Conservation (phyloP, 2,113 vertebrate species). For the Xenopus laevis region DNA sequence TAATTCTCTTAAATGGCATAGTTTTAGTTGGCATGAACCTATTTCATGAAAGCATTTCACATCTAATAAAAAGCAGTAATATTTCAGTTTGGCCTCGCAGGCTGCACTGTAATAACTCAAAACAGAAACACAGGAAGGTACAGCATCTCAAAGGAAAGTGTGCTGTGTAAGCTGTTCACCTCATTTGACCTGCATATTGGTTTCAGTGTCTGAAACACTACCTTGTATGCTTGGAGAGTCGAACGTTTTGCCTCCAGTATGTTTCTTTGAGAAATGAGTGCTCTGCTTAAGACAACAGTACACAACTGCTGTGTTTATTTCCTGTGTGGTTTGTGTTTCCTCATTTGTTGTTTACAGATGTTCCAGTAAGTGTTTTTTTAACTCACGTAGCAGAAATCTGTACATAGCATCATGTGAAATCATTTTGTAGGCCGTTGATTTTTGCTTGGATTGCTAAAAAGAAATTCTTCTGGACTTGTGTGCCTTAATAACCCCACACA, state of each 20-base stretch:
- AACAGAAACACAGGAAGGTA: slow-evolving; percentile 32
- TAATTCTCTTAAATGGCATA: slow-evolving; percentile 14
- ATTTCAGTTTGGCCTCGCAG: slow-evolving; percentile 24
- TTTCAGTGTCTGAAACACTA: slow-evolving; percentile 31
- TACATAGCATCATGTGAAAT: background rate
- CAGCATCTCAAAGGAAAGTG: slow-evolving; percentile 21
- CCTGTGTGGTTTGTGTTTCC: slow-evolving; percentile 8
- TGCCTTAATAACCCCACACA: too few relatives aligned
- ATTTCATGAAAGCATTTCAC: slow-evolving; percentile 35
- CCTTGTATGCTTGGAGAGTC: slow-evolving; percentile 4
- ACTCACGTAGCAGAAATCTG: background rate
- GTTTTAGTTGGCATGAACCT: slow-evolving; percentile 29
- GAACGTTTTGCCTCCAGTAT: background rate
- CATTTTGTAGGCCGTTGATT: background rate
- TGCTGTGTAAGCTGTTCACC: slow-evolving; percentile 28
- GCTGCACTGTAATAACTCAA: slow-evolving; percentile 35
- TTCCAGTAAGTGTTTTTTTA: background rate
- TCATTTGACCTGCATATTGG: slow-evolving; percentile 26
- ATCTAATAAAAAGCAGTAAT: slow-evolving; percentile 38
- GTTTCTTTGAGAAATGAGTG: slow-evolving; percentile 9
- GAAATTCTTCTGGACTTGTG: too few relatives aligned
- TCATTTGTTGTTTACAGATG: slow-evolving; percentile 16
- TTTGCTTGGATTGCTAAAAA: too few relatives aligned
- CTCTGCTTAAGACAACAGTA: slow-evolving; percentile 8
- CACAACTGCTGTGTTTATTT: slow-evolving; percentile 8